A percentile compares a stretch with the other conserved stretches of the same genome.
Conservation (phyloP, 2,888 invertebrate genomes). For the Iphiclides podalirius region DNA sequence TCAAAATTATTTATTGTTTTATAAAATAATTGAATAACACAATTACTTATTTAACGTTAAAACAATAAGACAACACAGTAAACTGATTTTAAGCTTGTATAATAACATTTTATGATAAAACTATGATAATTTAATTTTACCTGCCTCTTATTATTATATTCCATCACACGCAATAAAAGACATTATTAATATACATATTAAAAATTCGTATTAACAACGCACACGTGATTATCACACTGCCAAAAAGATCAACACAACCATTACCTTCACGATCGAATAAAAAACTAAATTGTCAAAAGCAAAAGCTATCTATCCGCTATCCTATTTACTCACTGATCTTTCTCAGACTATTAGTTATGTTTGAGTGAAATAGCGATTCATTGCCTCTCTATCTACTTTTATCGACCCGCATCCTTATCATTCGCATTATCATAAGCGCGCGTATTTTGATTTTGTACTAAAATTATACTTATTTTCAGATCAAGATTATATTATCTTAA, state of each 20-base stretch:
- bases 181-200: slow-evolving; percentile 25
- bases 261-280: slow-evolving; percentile 40
- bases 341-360: slow-evolving; percentile 22
- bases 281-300: slow-evolving; percentile 49
- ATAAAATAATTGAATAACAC: no score
- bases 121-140: no score
- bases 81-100: no score
- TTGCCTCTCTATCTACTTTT: slow-evolving; percentile 45
- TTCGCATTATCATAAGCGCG: slow-evolving; percentile 45
- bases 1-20: no score
- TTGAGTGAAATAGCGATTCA: slow-evolving; percentile 41
- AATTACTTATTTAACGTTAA: no score
- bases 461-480: no score
- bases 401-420: slow-evolving; percentile 60
- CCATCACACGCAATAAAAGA: no score
- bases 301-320: slow-evolving; percentile 24
- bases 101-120: no score
- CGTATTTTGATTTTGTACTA: slow-evolving; percentile 33
- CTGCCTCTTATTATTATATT: no score
- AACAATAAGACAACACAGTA: no score
- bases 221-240: slow-evolving; percentile 50
- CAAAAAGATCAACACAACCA: slow-evolving; percentile 44
- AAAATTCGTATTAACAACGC: slow-evolving; percentile 33
- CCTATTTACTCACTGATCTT: slow-evolving; percentile 25
- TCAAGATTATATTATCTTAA: no score